Conservation (phyloP, 2,113 vertebrate species). For the Phyllostomus hastatus region DNA sequence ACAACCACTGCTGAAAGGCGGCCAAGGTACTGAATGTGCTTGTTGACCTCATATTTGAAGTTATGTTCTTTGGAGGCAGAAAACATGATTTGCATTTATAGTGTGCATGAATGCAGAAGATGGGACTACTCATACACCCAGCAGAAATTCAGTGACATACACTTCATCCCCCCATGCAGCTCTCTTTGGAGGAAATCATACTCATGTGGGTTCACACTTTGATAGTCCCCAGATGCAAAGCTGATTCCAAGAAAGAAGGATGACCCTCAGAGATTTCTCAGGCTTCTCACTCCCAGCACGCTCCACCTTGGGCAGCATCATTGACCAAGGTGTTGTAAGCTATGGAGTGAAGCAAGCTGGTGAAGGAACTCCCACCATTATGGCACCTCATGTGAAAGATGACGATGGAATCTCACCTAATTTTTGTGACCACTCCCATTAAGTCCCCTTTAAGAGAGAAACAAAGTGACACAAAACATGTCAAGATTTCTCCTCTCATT, state of each 20-base stretch:
- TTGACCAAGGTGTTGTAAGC: rapidly evolving
- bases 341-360: rapidly evolving
- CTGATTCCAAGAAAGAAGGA: neutral
- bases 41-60: constrained; percentile 14
- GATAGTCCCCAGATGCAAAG: neutral
- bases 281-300: neutral
- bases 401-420: neutral
- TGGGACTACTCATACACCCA: neutral
- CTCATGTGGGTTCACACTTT: neutral
- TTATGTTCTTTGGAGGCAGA: neutral
- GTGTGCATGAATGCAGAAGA: neutral
- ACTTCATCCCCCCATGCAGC: neutral
- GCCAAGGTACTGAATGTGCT: neutral
- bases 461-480: neutral
- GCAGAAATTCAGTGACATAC: neutral
- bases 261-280: neutral
- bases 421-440: neutral
- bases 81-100: neutral
- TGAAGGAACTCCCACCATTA: neutral
- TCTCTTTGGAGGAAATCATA: neutral
- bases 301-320: rapidly evolving
- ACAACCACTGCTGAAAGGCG: neutral
- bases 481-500: neutral
- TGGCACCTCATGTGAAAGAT: neutral
- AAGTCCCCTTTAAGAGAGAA: neutral